Conservation (phyloP, 2,113 vertebrate genomes). For the Macrotis lagotis region DNA sequence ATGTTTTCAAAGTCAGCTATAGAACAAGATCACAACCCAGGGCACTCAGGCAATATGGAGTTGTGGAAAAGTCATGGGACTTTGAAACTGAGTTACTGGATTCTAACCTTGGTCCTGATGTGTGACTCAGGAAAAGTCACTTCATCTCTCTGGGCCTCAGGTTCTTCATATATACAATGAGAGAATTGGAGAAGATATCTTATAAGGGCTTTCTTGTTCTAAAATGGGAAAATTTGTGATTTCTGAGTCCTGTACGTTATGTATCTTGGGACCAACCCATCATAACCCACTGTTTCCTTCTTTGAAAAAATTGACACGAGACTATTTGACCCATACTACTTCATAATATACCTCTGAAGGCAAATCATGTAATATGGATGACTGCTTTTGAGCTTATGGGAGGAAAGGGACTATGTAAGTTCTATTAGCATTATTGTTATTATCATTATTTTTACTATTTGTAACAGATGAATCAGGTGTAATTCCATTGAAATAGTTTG, state of each 20-base stretch:
- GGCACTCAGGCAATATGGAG: not conserved
- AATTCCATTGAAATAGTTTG: not conserved
- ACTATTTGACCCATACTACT: not conserved
- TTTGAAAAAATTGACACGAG: not conserved
- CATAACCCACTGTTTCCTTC: not conserved
- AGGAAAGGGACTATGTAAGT: not conserved
- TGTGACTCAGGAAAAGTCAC: not conserved
- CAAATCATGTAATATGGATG: not conserved
- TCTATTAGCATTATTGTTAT: not conserved
- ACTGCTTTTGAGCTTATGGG: not conserved
- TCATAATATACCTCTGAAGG: not conserved
- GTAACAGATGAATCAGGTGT: not conserved
- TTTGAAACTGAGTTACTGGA: not conserved
- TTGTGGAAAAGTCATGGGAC: not conserved
- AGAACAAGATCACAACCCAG: not conserved
- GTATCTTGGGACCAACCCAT: not conserved
- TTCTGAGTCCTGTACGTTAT: not conserved
- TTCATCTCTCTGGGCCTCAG: conserved; percentile 44
- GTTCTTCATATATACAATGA: not conserved
- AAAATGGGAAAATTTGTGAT: not conserved
- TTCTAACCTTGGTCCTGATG: conserved; percentile 22
- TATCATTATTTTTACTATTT: conserved; percentile 33
- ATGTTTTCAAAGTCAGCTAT: not conserved
- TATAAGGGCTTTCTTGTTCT: not conserved
- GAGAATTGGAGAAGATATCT: not conserved